Conservation (phyloP, 2,113 vertebrate genomes). For the Pristiophorus japonicus region DNA sequence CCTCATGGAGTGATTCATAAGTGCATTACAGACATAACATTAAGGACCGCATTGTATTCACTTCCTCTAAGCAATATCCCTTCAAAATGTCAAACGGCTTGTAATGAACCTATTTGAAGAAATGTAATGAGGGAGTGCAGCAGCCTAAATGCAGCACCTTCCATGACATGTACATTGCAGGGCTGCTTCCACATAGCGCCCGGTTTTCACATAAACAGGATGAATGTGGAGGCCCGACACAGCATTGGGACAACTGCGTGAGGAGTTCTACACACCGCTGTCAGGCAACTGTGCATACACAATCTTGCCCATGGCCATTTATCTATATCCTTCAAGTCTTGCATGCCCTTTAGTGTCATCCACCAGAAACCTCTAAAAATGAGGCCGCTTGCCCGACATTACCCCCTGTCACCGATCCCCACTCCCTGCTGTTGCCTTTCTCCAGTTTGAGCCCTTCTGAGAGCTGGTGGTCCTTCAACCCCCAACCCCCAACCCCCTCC, state of each 20-base stretch:
- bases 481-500: too few species aligned
- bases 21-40: too few species aligned
- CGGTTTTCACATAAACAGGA: background rate
- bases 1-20: too few species aligned
- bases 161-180: background rate
- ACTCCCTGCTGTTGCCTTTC: too few species aligned
- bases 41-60: background rate
- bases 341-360: too few species aligned
- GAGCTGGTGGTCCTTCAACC: too few species aligned
- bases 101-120: background rate
- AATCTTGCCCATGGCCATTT: background rate
- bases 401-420: too few species aligned
- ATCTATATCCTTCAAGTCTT: background rate
- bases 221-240: background rate
- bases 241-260: background rate
- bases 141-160: background rate
- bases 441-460: too few species aligned
- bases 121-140: background rate
- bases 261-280: background rate
- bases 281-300: background rate
- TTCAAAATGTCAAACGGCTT: background rate
- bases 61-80: background rate
- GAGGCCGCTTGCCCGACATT: too few species aligned
- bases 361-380: background rate
- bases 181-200: background rate